A percentile compares a stretch with the other conserved stretches of the same genome.
These are phyloP conservation scores for Bibio marci DNA, from an alignment of 2,888 invertebrate species.

Conservation along the genomic window DNA sequence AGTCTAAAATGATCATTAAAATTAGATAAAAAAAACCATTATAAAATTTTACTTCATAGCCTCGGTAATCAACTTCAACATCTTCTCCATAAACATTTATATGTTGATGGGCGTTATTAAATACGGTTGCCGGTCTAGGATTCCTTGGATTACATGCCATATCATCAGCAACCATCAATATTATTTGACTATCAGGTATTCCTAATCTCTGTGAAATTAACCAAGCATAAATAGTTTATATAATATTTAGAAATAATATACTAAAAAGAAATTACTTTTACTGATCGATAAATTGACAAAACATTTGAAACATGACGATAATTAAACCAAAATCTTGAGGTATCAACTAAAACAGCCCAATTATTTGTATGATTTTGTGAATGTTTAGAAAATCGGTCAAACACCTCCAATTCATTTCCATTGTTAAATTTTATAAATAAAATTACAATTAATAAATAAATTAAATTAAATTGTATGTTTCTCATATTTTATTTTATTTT, in stretches of 20 bases:
- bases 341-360: slow-evolving; percentile 98
- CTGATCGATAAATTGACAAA: slow-evolving; percentile 91
- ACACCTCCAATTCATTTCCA: background rate
- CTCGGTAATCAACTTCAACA: slow-evolving; percentile 96
- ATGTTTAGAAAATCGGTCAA: slow-evolving; percentile 7
- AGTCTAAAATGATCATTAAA: slow-evolving; percentile 2
- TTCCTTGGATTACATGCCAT: slow-evolving; percentile 99
- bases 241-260: background rate
- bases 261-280: slow-evolving; percentile 38
- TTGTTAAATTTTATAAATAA: too few relatives aligned
- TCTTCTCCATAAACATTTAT: slow-evolving; percentile 99
- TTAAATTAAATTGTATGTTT: too few relatives aligned
- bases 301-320: slow-evolving; percentile 99
- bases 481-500: too few relatives aligned
- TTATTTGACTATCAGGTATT: slow-evolving; percentile 98
- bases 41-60: slow-evolving; percentile 85
- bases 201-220: slow-evolving; percentile 58
- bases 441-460: too few relatives aligned
- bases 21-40: too few relatives aligned
- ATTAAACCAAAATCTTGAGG: slow-evolving; percentile 99
- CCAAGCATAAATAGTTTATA: background rate
- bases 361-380: slow-evolving; percentile 72
- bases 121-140: slow-evolving; percentile 93
- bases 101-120: slow-evolving; percentile 94
- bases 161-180: slow-evolving; percentile 98